Evolutionary conservation across 1,140 invertebrate genomes (phyloP).

Genomic region (Drosophila carrolli): DNA sequence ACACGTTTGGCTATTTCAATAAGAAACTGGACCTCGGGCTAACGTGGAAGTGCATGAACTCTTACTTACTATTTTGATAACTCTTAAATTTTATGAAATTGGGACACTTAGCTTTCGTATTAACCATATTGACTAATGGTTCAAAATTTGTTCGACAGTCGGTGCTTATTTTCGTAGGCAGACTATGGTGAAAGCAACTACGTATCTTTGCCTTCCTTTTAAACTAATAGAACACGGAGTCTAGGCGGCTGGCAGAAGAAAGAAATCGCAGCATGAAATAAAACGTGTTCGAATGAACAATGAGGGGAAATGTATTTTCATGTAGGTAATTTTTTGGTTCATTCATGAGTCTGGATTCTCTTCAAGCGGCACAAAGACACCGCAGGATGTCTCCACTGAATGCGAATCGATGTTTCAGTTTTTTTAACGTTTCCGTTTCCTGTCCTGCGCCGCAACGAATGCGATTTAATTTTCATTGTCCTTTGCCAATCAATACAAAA

Average conservation of each 20-base stretch:
- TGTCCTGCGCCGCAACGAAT: conserved; percentile 73
- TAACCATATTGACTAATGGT: no score
- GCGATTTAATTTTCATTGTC: conserved; percentile 71
- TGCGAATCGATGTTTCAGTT: conserved; percentile 21
- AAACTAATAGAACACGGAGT: background rate
- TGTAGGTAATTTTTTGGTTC: conserved; percentile 43
- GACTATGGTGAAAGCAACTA: no score
- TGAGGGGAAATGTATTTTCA: conserved; percentile 49
- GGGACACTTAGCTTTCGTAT: no score
- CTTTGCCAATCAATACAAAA: conserved; percentile 60
- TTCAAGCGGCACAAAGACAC: conserved; percentile 56
- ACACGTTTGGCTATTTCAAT: no score
- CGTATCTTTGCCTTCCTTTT: background rate
- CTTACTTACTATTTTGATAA: no score
- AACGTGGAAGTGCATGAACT: no score
- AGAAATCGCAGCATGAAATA: conserved; percentile 54
- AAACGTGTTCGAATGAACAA: conserved; percentile 52
- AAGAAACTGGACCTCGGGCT: no score
- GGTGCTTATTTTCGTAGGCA: no score
- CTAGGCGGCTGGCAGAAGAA: conserved; percentile 44
- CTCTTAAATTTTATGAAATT: no score
- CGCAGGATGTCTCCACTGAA: conserved; percentile 49
- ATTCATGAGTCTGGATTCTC: conserved; percentile 57
- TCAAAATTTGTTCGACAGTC: no score
- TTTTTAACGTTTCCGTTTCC: conserved; percentile 68